A percentile compares a stretch with the other conserved stretches of the same genome.
Evolutionary conservation across 2,797 vertebrate species (phyloP).

Genomic region (Mionectes olivaceus): DNA sequence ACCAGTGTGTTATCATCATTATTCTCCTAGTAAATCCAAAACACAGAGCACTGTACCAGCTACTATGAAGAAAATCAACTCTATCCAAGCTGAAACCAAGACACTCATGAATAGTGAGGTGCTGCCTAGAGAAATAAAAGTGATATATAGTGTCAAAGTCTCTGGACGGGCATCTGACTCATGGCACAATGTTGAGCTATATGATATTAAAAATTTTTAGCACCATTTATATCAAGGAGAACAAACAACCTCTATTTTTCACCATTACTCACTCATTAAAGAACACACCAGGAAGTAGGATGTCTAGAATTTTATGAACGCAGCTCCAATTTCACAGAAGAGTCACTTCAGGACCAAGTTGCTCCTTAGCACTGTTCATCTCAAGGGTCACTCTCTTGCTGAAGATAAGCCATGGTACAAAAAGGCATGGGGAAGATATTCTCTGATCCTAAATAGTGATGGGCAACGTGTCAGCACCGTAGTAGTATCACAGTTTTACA

Average conservation of each 20-base stretch:
- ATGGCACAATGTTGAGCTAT: background rate
- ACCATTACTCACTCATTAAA: background rate
- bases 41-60: background rate
- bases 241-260: background rate
- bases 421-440: background rate
- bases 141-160: background rate
- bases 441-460: background rate
- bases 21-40: background rate
- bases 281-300: background rate
- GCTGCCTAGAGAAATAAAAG: background rate
- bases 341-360: background rate
- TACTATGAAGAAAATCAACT: background rate
- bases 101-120: background rate
- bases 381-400: accelerated
- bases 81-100: background rate
- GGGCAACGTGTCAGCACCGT: accelerated
- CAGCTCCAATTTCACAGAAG: background rate
- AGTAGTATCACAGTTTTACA: background rate
- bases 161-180: background rate
- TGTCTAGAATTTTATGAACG: background rate
- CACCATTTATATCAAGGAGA: background rate
- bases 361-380: background rate
- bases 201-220: background rate
- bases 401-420: background rate
- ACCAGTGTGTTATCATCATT: accelerated